Evolutionary conservation across 2,113 vertebrate species (phyloP), one percentile per base, ranked within the genome.

Genomic region (Platysteira castanea): DNA sequence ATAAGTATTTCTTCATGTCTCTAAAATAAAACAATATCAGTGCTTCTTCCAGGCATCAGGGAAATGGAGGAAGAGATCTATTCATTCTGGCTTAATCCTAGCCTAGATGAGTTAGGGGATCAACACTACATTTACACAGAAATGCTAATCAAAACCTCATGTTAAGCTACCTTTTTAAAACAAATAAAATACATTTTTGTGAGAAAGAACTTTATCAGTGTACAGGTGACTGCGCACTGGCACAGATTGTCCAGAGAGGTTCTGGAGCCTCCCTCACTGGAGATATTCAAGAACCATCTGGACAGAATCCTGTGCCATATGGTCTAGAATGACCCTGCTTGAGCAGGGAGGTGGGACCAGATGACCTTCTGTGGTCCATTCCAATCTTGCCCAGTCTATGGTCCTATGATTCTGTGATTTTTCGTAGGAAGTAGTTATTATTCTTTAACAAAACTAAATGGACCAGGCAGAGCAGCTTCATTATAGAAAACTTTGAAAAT

Each of bases 191-290:
- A 14, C 0, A 13, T 73, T 64, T 82, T 73, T 73, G n/a, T 44
- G 7, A 50, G 59, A 35, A 28, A 65, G 27, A 81, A 44, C 6
- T 37, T 73, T 15, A 27, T 89, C 60, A 44, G 12, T 27, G 8
- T 37, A 10, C 0, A 0, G 12, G 7, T 33, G 59, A 37, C 15
- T 10, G 4, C 2, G 46, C 27, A 33, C 27, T 30, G 30, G 56
- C n/a, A 22, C n/a, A 79, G 10, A 41, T 41, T 60, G 6, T 12
- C 44, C 52, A 17, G 60, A 44, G 18, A 28, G 9, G 7, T 2
- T 60, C 16, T 30, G 33, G 69, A n/a, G 9, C 24, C 7, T 59
- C 44, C 23, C 13, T 35, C 24, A 30, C n/a, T n/a, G 28, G 20
- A 46, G 16, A 26, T 47, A 21, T 4, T 75, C 11, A 20, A 60